A percentile compares a stretch with the other conserved stretches of the same genome.
Conservation (phyloP, 2,888 invertebrate genomes). For the Priapulus caudatus region DNA sequence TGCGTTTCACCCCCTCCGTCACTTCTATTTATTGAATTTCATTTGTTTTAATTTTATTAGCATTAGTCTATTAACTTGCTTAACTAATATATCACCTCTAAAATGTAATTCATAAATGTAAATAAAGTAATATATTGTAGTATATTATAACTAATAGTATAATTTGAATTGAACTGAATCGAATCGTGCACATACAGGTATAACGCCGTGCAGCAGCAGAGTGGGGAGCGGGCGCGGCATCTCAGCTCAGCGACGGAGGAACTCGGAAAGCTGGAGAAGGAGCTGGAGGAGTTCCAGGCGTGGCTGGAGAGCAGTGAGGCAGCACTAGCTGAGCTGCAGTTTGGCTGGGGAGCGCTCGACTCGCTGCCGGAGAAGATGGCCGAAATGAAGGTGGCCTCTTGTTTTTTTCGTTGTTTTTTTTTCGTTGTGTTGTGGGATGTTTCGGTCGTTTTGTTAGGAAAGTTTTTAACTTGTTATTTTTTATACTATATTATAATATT, state of each 20-base stretch:
- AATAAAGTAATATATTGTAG: too few relatives aligned
- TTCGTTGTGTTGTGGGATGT: not conserved
- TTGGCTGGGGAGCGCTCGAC: not conserved
- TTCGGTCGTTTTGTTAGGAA: not conserved
- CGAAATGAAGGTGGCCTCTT: not conserved
- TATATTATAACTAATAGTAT: too few relatives aligned
- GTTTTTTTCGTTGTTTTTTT: not conserved
- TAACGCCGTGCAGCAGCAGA: too few relatives aligned
- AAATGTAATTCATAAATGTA: too few relatives aligned
- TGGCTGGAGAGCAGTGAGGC: not conserved
- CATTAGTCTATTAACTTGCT: too few relatives aligned
- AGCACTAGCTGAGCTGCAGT: not conserved
- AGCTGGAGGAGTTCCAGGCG: constrained; percentile 10
- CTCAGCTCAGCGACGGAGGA: not conserved
- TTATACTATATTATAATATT: too few relatives aligned
- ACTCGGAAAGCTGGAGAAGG: constrained; percentile 10
- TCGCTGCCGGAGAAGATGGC: not conserved
- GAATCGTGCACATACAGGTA: too few relatives aligned
- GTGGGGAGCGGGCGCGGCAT: not conserved
- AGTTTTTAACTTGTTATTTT: not conserved
- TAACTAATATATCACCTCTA: too few relatives aligned
- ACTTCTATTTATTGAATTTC: too few relatives aligned
- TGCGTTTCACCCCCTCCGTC: too few relatives aligned
- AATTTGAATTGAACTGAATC: too few relatives aligned
- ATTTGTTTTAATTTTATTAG: too few relatives aligned